phyloP scores from a whole-genome alignment of 2,797 vertebrate genomes.

The Danio kyathit region DNA sequence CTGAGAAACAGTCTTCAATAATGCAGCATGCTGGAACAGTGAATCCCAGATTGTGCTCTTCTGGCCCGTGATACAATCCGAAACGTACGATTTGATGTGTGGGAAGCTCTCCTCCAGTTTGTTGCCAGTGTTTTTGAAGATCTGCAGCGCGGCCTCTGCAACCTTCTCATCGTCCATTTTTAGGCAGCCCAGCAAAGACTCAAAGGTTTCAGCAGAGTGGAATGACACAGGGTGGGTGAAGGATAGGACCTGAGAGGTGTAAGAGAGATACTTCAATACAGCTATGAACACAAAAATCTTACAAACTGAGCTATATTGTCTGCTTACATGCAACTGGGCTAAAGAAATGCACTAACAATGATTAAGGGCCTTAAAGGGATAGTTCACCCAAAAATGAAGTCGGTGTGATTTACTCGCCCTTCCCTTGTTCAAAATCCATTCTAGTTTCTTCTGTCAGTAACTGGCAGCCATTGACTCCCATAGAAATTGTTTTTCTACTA shows the following conservation, averaged over 20 bases:
- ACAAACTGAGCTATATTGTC: neutral
- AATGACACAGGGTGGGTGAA: constrained; percentile 98
- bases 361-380: too few species aligned
- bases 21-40: neutral
- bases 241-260: constrained; percentile 88
- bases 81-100: constrained; percentile 95
- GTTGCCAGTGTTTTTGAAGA: constrained; percentile 97
- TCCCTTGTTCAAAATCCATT: too few species aligned
- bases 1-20: neutral
- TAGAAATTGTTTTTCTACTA: too few species aligned
- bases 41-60: neutral
- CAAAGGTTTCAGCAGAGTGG: constrained; percentile 99
- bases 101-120: constrained; percentile 98
- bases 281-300: neutral
- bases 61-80: neutral
- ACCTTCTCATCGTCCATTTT: constrained; percentile 99
- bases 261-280: neutral
- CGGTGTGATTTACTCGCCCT: neutral
- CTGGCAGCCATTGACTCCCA: too few species aligned
- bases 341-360: too few species aligned
- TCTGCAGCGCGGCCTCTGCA: constrained; percentile 96
- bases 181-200: constrained; percentile 94
- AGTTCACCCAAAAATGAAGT: neutral
- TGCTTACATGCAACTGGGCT: neutral
- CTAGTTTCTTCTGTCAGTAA: too few species aligned